Evolutionary conservation across 2,888 invertebrate species (phyloP).

Genomic region (Acrobasis suavella): DNA sequence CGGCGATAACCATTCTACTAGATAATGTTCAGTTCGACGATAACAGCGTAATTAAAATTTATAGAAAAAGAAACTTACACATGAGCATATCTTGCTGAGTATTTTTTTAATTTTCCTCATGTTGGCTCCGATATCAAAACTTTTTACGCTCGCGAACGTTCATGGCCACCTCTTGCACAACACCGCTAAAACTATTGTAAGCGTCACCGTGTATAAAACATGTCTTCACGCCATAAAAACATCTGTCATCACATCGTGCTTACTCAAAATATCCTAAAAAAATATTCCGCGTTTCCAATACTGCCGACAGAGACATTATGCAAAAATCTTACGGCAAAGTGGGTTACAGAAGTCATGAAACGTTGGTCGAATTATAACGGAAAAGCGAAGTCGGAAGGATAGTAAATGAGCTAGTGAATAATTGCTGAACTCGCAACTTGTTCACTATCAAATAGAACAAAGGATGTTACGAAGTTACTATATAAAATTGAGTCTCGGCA

Average conservation of each 20-base stretch:
- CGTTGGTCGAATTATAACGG: constrained; percentile 12
- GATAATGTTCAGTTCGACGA: neutral
- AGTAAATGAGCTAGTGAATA: constrained; percentile 7
- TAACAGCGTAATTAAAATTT: neutral
- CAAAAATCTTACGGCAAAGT: neutral
- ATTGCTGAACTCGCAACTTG: constrained; percentile 10
- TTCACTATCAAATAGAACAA: constrained; percentile 7
- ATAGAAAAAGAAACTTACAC: constrained; percentile 34
- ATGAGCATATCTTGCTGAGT: constrained; percentile 47
- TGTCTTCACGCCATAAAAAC: constrained; percentile 39
- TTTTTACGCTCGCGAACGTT: constrained; percentile 25
- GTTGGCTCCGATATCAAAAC: constrained; percentile 28
- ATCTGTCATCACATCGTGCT: constrained; percentile 33
- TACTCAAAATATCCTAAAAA: constrained; percentile 32
- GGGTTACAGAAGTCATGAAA: neutral
- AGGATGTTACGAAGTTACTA: constrained; percentile 1
- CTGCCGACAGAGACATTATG: constrained; percentile 29
- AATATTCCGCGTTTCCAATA: constrained; percentile 54
- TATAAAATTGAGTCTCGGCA: constrained; percentile 11
- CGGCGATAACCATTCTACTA: neutral
- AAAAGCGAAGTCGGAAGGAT: constrained; percentile 9
- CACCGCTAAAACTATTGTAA: constrained; percentile 33
- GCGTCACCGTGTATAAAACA: constrained; percentile 44
- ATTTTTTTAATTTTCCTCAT: constrained; percentile 57
- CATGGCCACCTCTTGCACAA: constrained; percentile 57